Evolutionary conservation across 2,797 vertebrate species (phyloP), one percentile per base, ranked within the genome.

Genomic region (Chrysocyon brachyurus): DNA sequence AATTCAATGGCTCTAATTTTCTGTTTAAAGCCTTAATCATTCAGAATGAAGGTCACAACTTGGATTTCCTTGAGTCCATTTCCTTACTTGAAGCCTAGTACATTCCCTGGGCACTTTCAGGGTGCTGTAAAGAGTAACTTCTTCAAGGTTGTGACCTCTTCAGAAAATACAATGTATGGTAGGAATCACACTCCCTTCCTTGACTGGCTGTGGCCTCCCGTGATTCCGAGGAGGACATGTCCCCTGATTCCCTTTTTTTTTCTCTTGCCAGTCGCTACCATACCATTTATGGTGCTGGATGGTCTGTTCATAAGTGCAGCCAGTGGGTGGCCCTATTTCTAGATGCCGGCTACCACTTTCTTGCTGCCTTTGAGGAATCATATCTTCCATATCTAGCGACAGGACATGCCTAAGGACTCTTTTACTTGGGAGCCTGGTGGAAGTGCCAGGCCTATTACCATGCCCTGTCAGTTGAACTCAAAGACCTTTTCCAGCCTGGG

Each of bases 21-120:
- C 78, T 89, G 46, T 84, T 96, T 92, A 96, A 97, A 96, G 59
- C 78, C 59, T 90, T 94, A 94, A 72, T 95, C 96, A 73, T 92
- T 87, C 19, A 75, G 36, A 96, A 77, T 56, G 73, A 96, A 95
- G 78, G 86, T 97, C 87, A 96, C 56, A 82, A 49, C n/a, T 90
- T 96, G 46, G 15, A 93, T 96, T 96, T 68, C 72, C 59, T 96
- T 88, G 78, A 68, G 46, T 87, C 21, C 33, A 61, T 96, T 95
- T 84, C 52, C 57, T 96, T 84, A 79, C 84, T 91, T 89, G 56
- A 52, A 28, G 5, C 21, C 24, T 70, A 52, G 4, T 57, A 57
- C 56, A 59, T 17, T 81, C 31, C 64, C 40, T 77, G 57, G 46
- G 26, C 28, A 68, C n/a, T 94, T 96, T 89, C 36, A 94, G 73